Conservation (phyloP, 2,113 vertebrate species). For the Toxotes jaculatrix region DNA sequence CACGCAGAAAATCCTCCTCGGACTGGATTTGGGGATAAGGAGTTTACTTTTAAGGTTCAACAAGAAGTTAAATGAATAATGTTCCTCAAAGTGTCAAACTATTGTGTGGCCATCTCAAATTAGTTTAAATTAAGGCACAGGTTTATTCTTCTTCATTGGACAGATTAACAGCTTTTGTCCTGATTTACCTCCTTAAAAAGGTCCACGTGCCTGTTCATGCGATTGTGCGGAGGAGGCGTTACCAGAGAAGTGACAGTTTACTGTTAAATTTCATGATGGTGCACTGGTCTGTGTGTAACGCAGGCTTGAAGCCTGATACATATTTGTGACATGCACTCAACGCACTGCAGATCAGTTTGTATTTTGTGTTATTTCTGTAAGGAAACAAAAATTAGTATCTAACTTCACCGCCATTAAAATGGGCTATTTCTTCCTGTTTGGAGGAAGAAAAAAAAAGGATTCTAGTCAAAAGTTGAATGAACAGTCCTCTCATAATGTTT, state of each 20-base stretch:
- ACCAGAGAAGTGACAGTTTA: slow-evolving; percentile 30
- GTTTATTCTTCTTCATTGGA: slow-evolving; percentile 14
- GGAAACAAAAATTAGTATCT: slow-evolving; percentile 27
- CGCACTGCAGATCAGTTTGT: slow-evolving; percentile 15
- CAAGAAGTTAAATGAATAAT: background rate
- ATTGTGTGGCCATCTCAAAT: slow-evolving; percentile 12
- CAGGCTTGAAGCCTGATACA: slow-evolving; percentile 15
- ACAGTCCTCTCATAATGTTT: too few species aligned
- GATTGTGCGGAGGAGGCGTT: slow-evolving; percentile 9
- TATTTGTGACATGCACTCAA: slow-evolving; percentile 23
- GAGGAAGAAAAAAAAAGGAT: slow-evolving; percentile 6
- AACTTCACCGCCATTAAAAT: slow-evolving; percentile 11
- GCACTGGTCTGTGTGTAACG: background rate
- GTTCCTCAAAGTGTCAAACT: slow-evolving; percentile 28
- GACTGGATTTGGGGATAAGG: slow-evolving; percentile 13
- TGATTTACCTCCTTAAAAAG: slow-evolving; percentile 4
- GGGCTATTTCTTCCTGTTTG: slow-evolving; percentile 11
- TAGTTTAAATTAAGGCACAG: background rate
- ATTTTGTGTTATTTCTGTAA: slow-evolving; percentile 32
- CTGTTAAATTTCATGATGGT: slow-evolving; percentile 28
- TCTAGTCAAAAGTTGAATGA: slow-evolving; percentile 3
- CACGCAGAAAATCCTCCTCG: slow-evolving; percentile 1
- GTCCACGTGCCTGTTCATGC: background rate
- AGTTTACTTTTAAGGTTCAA: slow-evolving; percentile 1
- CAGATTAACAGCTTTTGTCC: slow-evolving; percentile 1